These are phyloP conservation scores for Hylia prasina DNA, from an alignment of 2,113 vertebrate species.

Conservation along the genomic window DNA sequence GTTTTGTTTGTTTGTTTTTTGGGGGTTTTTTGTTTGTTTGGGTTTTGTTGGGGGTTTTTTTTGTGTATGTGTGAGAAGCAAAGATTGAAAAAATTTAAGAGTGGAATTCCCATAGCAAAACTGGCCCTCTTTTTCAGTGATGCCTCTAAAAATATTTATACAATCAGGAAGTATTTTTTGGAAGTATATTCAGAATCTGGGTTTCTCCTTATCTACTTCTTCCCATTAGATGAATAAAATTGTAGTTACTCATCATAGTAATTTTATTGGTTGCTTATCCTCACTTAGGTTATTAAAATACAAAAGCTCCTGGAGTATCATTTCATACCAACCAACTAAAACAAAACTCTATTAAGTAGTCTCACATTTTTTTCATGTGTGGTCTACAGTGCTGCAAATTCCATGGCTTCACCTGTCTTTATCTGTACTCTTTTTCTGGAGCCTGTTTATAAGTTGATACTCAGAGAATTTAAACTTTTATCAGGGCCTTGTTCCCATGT, in stretches of 20 bases:
- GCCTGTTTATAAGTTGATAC: background rate
- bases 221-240: background rate
- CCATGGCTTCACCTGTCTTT: background rate
- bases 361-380: background rate
- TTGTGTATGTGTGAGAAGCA: background rate
- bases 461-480: background rate
- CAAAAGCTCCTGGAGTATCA: background rate
- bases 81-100: background rate
- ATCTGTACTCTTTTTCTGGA: background rate
- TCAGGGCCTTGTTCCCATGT: background rate
- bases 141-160: background rate
- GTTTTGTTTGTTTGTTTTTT: no score
- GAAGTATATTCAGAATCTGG: background rate
- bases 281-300: background rate
- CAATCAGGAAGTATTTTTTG: background rate
- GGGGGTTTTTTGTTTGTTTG: no score
- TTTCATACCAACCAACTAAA: background rate
- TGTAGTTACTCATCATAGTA: background rate
- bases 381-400: fast-evolving
- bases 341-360: background rate
- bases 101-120: background rate
- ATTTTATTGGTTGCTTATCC: background rate
- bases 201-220: background rate
- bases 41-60: no score
- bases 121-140: background rate